Conservation (phyloP, 2,888 invertebrate genomes). For the Seladonia tumulorum region DNA sequence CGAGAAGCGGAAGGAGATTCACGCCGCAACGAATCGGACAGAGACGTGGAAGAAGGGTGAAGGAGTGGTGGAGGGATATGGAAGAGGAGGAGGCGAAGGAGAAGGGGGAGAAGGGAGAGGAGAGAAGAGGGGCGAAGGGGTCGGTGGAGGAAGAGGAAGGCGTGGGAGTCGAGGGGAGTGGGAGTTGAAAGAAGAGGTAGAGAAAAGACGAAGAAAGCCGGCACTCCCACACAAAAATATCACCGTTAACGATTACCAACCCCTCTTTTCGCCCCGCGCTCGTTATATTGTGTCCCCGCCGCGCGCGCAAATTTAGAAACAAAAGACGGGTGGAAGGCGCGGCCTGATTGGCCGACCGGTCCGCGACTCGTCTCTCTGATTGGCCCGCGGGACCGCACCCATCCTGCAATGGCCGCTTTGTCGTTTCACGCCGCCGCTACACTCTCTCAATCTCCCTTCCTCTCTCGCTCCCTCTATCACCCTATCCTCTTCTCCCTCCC, state of each 20-base stretch:
- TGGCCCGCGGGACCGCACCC: slow-evolving; percentile 84
- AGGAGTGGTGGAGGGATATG: slow-evolving; percentile 1
- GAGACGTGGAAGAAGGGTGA: slow-evolving; percentile 53
- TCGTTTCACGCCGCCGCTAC: slow-evolving; percentile 72
- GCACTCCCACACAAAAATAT: slow-evolving; percentile 77
- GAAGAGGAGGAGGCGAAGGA: slow-evolving; percentile 50
- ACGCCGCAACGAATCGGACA: slow-evolving; percentile 32
- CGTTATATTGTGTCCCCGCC: slow-evolving; percentile 82
- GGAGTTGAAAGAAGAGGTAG: slow-evolving; percentile 50
- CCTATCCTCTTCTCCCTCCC: background rate
- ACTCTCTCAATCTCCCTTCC: slow-evolving; percentile 23
- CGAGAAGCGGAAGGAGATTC: slow-evolving; percentile 64
- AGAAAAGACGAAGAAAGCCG: slow-evolving; percentile 57
- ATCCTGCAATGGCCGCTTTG: slow-evolving; percentile 84
- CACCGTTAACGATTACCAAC: slow-evolving; percentile 82
- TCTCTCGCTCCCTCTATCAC: background rate
- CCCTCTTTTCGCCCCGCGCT: slow-evolving; percentile 73
- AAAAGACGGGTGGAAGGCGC: slow-evolving; percentile 80
- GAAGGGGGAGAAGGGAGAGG: background rate
- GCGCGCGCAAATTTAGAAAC: slow-evolving; percentile 80
- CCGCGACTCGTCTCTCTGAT: slow-evolving; percentile 81
- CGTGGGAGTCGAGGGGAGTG: slow-evolving; percentile 24
- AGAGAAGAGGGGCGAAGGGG: slow-evolving; percentile 28
- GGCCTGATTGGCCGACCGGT: slow-evolving; percentile 82
- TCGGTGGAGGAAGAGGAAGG: slow-evolving; percentile 35